Percentiles rank a stretch among this genome's conserved stretches.
These are phyloP conservation scores for Erythrocebus patas DNA, from an alignment of 2,113 vertebrate species.

Conservation along the genomic window DNA sequence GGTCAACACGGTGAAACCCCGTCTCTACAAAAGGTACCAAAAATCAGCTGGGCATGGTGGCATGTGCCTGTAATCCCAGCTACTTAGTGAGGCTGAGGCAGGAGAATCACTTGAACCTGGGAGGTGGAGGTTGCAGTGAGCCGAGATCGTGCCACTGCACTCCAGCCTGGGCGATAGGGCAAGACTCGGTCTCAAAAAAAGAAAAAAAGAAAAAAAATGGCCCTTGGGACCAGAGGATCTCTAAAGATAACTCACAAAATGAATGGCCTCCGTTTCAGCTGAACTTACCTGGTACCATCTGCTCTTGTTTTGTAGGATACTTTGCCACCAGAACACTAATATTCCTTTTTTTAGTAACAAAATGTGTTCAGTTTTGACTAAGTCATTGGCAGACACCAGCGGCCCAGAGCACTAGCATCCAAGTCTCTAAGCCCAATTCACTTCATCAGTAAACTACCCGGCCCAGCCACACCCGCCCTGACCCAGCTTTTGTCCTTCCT, in stretches of 20 bases:
- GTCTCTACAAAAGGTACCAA: no score
- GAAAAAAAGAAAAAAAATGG: no score
- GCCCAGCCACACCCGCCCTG: background rate
- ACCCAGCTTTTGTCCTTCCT: background rate
- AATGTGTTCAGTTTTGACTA: background rate
- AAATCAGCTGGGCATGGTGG: no score
- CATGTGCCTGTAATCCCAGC: no score
- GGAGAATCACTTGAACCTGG: no score
- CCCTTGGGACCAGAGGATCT: background rate
- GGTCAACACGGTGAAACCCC: no score
- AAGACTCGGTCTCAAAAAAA: no score
- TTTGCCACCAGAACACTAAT: constrained; percentile 3
- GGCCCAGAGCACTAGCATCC: background rate
- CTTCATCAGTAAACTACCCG: background rate
- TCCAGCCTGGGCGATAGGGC: no score
- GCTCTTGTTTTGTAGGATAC: background rate
- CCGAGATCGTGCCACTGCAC: no score
- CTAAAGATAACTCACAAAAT: background rate
- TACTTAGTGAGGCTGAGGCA: no score
- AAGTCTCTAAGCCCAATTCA: background rate
- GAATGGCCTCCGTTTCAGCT: background rate
- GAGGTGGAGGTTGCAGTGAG: no score
- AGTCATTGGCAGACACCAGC: background rate
- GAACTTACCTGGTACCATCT: background rate
- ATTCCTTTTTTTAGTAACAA: background rate